These are phyloP conservation scores for Tenebrosternarchus preto DNA, from an alignment of 2,113 vertebrate genomes.

Conservation along the genomic window DNA sequence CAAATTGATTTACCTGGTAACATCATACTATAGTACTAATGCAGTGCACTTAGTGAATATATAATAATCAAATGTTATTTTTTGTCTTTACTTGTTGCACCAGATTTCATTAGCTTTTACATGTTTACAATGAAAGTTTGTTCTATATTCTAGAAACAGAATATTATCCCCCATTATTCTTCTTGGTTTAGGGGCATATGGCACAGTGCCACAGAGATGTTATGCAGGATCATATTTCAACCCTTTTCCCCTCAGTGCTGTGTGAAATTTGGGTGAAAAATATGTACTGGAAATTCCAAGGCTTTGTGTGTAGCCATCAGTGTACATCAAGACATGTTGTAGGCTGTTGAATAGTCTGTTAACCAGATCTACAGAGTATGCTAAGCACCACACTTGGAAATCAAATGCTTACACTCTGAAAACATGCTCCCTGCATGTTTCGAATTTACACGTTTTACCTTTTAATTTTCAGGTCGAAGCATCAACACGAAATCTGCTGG, in stretches of 20 bases:
- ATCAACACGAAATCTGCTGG: slow-evolving; percentile 94
- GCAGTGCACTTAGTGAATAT: no score
- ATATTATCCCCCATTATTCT: no score
- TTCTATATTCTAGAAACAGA: no score
- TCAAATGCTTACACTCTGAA: neutral
- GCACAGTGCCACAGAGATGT: slow-evolving; percentile 10
- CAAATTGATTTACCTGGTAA: no score
- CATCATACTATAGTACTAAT: no score
- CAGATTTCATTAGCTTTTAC: slow-evolving; percentile 11
- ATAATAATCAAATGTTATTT: no score
- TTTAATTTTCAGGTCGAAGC: slow-evolving; percentile 80
- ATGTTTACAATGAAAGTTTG: neutral
- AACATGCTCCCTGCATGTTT: neutral
- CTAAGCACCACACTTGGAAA: no score
- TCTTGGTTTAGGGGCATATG: neutral
- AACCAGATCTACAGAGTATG: neutral
- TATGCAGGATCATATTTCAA: slow-evolving; percentile 25
- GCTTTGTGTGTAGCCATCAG: neutral
- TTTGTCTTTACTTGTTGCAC: no score
- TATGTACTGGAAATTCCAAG: neutral
- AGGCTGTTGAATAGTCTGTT: neutral
- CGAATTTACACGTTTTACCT: slow-evolving; percentile 13
- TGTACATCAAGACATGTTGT: neutral
- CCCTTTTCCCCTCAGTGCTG: neutral
- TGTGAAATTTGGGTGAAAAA: slow-evolving; percentile 13